Percentiles rank a stretch among this genome's conserved stretches.
Conservation (phyloP, 2,888 invertebrate genomes). For the Dione vanillae region DNA sequence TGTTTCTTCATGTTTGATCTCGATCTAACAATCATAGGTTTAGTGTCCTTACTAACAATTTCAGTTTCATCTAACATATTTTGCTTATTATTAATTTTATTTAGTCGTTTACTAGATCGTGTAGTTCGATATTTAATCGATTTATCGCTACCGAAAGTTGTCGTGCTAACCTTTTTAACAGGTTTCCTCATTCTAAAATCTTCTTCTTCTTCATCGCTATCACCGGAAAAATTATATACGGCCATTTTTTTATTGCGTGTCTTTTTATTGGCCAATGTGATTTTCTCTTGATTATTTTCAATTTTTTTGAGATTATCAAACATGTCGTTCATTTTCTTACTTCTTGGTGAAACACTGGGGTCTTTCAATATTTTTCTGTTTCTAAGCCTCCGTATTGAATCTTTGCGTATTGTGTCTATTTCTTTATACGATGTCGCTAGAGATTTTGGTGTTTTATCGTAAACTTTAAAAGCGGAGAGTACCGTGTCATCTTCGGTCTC, state of each 20-base stretch:
- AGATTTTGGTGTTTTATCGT: slow-evolving; percentile 52
- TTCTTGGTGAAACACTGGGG: slow-evolving; percentile 57
- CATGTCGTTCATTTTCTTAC: slow-evolving; percentile 58
- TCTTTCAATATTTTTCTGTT: slow-evolving; percentile 50
- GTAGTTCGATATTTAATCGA: neutral
- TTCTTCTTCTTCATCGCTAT: slow-evolving; percentile 68
- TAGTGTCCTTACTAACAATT: slow-evolving; percentile 42
- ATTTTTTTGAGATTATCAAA: slow-evolving; percentile 66
- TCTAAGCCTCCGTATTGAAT: slow-evolving; percentile 52
- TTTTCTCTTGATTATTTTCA: slow-evolving; percentile 54
- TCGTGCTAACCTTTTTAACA: neutral
- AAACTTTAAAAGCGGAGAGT: slow-evolving; percentile 43
- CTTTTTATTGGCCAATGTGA: slow-evolving; percentile 56
- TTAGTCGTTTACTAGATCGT: slow-evolving; percentile 1
- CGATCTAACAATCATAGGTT: slow-evolving; percentile 33
- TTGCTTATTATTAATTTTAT: slow-evolving; percentile 23
- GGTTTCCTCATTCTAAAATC: slow-evolving; percentile 49
- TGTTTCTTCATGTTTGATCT: slow-evolving; percentile 41
- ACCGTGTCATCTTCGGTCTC: slow-evolving; percentile 45
- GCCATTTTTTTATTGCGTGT: slow-evolving; percentile 50
- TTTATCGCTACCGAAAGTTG: slow-evolving; percentile 43
- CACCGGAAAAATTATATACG: slow-evolving; percentile 67
- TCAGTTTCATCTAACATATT: neutral
- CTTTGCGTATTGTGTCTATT: slow-evolving; percentile 62
- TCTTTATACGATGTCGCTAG: slow-evolving; percentile 66